These are phyloP conservation scores for Colletes gigas DNA, from an alignment of 1,140 invertebrate species.

Conservation along the genomic window DNA sequence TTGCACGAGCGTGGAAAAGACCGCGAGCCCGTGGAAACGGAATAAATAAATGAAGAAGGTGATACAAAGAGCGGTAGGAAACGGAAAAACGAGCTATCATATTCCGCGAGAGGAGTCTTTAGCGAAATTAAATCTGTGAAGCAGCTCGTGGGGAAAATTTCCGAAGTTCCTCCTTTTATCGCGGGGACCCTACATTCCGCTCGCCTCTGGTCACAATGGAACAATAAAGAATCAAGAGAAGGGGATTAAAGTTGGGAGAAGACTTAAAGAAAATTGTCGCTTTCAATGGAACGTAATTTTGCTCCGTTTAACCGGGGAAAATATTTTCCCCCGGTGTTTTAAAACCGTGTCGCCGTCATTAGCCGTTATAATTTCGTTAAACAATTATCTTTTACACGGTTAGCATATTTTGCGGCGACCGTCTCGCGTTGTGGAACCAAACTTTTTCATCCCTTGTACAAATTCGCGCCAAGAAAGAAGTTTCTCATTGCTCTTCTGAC, in stretches of 20 bases:
- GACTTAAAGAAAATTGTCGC: slow-evolving; percentile 19
- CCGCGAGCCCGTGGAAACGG: neutral
- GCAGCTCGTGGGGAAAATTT: slow-evolving; percentile 4
- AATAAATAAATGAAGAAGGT: slow-evolving; percentile 20
- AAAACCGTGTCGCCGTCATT: slow-evolving; percentile 1
- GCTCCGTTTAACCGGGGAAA: slow-evolving; percentile 5
- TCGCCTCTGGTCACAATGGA: neutral
- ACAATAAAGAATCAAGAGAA: neutral
- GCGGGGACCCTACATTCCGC: neutral
- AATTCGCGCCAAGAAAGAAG: neutral
- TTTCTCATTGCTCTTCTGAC: no score
- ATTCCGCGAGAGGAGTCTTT: slow-evolving; percentile 12
- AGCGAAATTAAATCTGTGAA: slow-evolving; percentile 27
- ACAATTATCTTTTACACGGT: slow-evolving; percentile 18
- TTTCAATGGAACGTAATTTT: slow-evolving; percentile 32
- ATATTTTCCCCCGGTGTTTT: neutral
- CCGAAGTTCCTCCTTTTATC: slow-evolving; percentile 6
- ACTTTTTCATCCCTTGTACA: neutral
- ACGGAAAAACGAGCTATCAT: slow-evolving; percentile 12
- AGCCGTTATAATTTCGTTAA: slow-evolving; percentile 30
- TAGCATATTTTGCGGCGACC: neutral
- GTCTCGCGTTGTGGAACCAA: neutral
- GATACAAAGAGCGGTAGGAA: neutral
- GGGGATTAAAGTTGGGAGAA: neutral
- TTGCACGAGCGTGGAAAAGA: neutral